phyloP scores from a whole-genome alignment of 2,888 invertebrate genomes.

The Torymus texanus region DNA sequence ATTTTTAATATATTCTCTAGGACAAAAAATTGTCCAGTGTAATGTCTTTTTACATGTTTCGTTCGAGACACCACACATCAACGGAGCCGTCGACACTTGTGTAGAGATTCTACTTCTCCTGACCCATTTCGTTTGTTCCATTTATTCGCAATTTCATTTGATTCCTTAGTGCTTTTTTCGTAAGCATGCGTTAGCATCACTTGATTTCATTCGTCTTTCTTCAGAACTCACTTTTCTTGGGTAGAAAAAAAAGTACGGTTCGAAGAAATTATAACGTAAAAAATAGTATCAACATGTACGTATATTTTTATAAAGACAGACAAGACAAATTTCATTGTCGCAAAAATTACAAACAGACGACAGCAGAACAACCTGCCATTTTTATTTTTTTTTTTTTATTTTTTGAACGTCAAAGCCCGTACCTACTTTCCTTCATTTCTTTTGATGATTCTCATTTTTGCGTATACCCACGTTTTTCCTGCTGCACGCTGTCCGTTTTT shows the following conservation, averaged over 20 bases:
- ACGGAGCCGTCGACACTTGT: constrained; percentile 47
- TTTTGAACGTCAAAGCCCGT: constrained; percentile 55
- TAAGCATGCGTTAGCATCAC: constrained; percentile 44
- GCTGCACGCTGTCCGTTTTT: constrained; percentile 48
- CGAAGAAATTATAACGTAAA: constrained; percentile 59
- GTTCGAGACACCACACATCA: constrained; percentile 45
- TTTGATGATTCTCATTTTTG: constrained; percentile 44
- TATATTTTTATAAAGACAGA: constrained; percentile 68
- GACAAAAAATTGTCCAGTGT: constrained; percentile 49
- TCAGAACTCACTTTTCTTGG: constrained; percentile 45
- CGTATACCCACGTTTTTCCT: constrained; percentile 42
- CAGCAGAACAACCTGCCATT: constrained; percentile 55
- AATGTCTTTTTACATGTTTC: constrained; percentile 58
- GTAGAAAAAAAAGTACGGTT: constrained; percentile 53
- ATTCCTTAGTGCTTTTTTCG: constrained; percentile 39
- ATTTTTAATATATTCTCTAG: constrained; percentile 56
- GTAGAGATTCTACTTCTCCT: constrained; percentile 50
- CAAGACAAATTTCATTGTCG: constrained; percentile 62
- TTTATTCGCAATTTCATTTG: constrained; percentile 49
- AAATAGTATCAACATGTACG: constrained; percentile 66
- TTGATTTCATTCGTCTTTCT: constrained; percentile 36
- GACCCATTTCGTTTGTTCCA: constrained; percentile 45
- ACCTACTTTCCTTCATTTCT: constrained; percentile 48
- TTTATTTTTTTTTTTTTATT: constrained; percentile 42
- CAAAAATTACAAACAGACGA: constrained; percentile 64